These are phyloP conservation scores for Amphipoea oculea DNA, from an alignment of 2,888 invertebrate species.

Conservation along the genomic window DNA sequence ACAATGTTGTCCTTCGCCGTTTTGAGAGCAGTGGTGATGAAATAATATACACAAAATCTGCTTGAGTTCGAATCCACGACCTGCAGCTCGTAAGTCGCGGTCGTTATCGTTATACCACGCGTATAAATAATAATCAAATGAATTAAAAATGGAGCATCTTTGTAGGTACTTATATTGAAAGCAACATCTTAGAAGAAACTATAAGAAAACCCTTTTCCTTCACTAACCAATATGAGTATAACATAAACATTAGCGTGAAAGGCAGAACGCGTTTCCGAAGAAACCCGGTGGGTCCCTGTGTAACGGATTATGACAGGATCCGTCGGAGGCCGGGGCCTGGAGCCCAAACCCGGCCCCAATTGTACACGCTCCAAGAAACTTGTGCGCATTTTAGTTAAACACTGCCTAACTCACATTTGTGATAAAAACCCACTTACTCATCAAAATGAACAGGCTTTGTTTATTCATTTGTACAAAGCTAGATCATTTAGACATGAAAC, in stretches of 20 bases:
- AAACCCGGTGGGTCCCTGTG: constrained; percentile 59
- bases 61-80: neutral
- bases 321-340: constrained; percentile 40
- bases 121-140: neutral
- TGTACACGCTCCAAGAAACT: constrained; percentile 75
- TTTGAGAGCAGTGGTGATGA: neutral
- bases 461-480: constrained; percentile 33
- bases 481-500: constrained; percentile 33
- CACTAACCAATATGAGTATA: constrained; percentile 31
- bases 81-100: neutral
- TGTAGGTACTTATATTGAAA: neutral
- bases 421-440: constrained; percentile 51
- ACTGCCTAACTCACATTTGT: constrained; percentile 38
- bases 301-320: constrained; percentile 72
- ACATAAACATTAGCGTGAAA: constrained; percentile 41
- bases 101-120: neutral
- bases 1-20: neutral
- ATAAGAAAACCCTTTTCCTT: constrained; percentile 28
- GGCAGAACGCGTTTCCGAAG: constrained; percentile 59
- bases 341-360: constrained; percentile 67
- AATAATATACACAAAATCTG: neutral
- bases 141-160: neutral
- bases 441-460: constrained; percentile 42
- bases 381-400: constrained; percentile 73
- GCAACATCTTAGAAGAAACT: neutral